These are phyloP conservation scores for Palythoa grandiflora DNA, from an alignment of 92 coral and sea anemone genomes.

Conservation along the genomic window DNA sequence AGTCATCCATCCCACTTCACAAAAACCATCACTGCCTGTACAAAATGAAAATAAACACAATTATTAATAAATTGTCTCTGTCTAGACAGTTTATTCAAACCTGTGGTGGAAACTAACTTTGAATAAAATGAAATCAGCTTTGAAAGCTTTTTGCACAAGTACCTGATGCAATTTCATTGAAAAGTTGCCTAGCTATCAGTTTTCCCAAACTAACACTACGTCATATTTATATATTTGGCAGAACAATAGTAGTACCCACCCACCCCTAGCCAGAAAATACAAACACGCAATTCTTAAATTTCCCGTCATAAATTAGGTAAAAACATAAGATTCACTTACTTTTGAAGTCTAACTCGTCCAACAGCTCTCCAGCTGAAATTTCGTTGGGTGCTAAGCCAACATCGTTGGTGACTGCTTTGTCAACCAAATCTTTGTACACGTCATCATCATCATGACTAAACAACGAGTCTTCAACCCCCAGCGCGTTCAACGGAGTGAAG, in stretches of 20 bases:
- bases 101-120: background rate
- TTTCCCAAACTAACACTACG: background rate
- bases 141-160: background rate
- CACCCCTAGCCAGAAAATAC: background rate
- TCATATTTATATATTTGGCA: background rate
- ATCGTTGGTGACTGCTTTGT: conserved; percentile 24
- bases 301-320: background rate
- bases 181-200: conserved; percentile 9
- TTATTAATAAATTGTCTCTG: background rate
- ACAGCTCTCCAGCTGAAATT: conserved; percentile 76
- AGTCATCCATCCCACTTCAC: conserved; percentile 94
- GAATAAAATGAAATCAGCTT: background rate
- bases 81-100: background rate
- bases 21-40: conserved; percentile 72
- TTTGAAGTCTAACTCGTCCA: conserved; percentile 77
- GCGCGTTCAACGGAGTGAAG: conserved; percentile 56
- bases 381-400: conserved; percentile 37
- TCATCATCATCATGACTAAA: conserved; percentile 67
- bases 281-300: background rate
- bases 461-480: conserved; percentile 38
- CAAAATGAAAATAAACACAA: background rate
- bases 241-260: background rate
- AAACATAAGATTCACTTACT: conserved; percentile 42
- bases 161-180: conserved; percentile 26
- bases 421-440: conserved; percentile 68